Percentiles rank a stretch among this genome's conserved stretches.
These are phyloP conservation scores for Drosophila formosana DNA, from an alignment of 2,888 invertebrate genomes.

Conservation along the genomic window DNA sequence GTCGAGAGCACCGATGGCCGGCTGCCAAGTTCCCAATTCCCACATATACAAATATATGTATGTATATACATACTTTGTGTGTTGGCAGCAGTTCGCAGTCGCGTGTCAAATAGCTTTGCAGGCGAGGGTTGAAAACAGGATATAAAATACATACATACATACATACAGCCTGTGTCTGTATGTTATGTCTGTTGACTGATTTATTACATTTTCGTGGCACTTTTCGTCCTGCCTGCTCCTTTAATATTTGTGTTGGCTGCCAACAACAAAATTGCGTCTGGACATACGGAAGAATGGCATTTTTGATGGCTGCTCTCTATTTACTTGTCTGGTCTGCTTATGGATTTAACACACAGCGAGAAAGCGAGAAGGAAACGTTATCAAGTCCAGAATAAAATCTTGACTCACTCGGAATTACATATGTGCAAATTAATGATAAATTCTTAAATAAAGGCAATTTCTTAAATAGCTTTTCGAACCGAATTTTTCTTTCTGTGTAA, in stretches of 20 bases:
- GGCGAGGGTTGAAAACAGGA: slow-evolving; percentile 45
- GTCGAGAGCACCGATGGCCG: slow-evolving; percentile 11
- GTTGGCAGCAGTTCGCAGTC: slow-evolving; percentile 32
- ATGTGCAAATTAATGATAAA: no score
- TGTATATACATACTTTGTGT: neutral
- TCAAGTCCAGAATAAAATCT: no score
- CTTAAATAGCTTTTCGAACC: no score
- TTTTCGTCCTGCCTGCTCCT: slow-evolving; percentile 4
- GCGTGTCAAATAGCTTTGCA: slow-evolving; percentile 68
- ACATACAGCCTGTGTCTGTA: neutral
- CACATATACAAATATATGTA: neutral
- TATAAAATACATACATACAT: slow-evolving; percentile 19
- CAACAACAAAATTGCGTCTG: slow-evolving; percentile 18
- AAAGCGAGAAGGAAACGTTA: no score
- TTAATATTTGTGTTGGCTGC: slow-evolving; percentile 18
- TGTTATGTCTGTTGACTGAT: slow-evolving; percentile 28
- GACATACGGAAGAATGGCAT: neutral
- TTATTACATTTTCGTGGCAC: slow-evolving; percentile 26
- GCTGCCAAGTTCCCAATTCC: slow-evolving; percentile 34
- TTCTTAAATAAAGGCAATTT: no score
- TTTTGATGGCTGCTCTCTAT: slow-evolving; percentile 9
- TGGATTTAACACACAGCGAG: neutral
- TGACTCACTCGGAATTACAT: no score
- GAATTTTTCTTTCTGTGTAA: no score
- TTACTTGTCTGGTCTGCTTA: slow-evolving; percentile 15